Conservation (phyloP, 2,888 invertebrate genomes). For the Plagodis pulveraria region DNA sequence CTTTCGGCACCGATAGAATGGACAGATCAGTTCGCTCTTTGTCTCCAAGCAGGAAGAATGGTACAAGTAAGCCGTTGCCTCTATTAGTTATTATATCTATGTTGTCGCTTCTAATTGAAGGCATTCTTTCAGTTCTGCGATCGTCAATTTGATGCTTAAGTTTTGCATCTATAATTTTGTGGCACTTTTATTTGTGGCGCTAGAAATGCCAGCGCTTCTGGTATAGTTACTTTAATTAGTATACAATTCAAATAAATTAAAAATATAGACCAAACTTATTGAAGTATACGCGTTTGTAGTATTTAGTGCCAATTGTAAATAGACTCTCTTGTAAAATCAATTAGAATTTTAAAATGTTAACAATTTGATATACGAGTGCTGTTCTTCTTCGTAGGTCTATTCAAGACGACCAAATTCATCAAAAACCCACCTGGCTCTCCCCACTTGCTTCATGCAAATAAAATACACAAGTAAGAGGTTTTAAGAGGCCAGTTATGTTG, state of each 20-base stretch:
- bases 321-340: background rate
- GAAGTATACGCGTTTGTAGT: background rate
- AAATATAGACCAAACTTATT: background rate
- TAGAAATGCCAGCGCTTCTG: conserved; percentile 3
- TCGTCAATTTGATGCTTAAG: conserved; percentile 5
- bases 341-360: background rate
- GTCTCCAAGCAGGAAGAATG: conserved; percentile 77
- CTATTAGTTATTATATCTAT: conserved; percentile 17
- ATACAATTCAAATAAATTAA: background rate
- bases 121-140: conserved; percentile 17
- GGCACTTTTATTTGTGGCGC: conserved; percentile 1
- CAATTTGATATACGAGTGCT: conserved; percentile 38
- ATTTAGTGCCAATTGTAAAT: background rate
- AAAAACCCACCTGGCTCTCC: conserved; percentile 78
- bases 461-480: conserved; percentile 75
- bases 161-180: conserved; percentile 11
- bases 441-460: conserved; percentile 81
- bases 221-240: no score
- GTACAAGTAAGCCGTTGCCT: conserved; percentile 67
- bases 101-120: conserved; percentile 35
- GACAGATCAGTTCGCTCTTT: conserved; percentile 92
- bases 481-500: conserved; percentile 53
- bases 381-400: conserved; percentile 79
- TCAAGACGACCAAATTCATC: conserved; percentile 79
- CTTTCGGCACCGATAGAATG: conserved; percentile 90